Percentiles rank a stretch among this genome's conserved stretches.
phyloP scores from a whole-genome alignment of 2,797 vertebrate species.

The Cirrhinus mrigala region DNA sequence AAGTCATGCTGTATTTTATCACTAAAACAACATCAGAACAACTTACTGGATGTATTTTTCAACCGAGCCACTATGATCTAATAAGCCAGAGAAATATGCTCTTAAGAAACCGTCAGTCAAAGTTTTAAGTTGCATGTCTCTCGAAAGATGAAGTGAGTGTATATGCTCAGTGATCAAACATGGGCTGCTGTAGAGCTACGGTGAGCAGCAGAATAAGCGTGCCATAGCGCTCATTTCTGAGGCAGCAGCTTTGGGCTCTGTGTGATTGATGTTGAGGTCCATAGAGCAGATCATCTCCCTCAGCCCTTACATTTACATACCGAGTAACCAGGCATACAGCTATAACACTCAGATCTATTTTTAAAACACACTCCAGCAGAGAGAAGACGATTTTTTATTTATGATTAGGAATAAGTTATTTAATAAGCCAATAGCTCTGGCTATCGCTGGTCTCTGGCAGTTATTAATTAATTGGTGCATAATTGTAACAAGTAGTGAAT shows the following conservation, averaged over 20 bases:
- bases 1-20: neutral
- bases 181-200: constrained; percentile 26
- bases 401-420: constrained; percentile 60
- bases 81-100: constrained; percentile 7
- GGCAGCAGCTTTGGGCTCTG: constrained; percentile 54
- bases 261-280: constrained; percentile 68
- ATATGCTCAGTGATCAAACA: constrained; percentile 43
- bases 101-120: constrained; percentile 4
- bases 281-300: constrained; percentile 61
- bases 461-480: constrained; percentile 54
- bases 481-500: constrained; percentile 45
- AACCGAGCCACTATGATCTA: neutral
- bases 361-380: constrained; percentile 60
- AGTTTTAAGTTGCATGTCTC: constrained; percentile 34
- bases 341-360: constrained; percentile 65
- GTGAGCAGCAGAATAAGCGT: constrained; percentile 56
- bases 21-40: constrained; percentile 16
- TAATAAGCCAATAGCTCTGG: constrained; percentile 57
- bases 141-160: constrained; percentile 28
- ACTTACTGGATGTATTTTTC: constrained; percentile 4
- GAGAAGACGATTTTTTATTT: constrained; percentile 60
- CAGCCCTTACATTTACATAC: constrained; percentile 64
- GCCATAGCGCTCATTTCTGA: constrained; percentile 33
- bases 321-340: constrained; percentile 52
- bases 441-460: constrained; percentile 38